Percentiles rank a stretch among this genome's conserved stretches.
phyloP scores from a whole-genome alignment of 2,113 vertebrate genomes.

The Coryphaenoides rupestris region DNA sequence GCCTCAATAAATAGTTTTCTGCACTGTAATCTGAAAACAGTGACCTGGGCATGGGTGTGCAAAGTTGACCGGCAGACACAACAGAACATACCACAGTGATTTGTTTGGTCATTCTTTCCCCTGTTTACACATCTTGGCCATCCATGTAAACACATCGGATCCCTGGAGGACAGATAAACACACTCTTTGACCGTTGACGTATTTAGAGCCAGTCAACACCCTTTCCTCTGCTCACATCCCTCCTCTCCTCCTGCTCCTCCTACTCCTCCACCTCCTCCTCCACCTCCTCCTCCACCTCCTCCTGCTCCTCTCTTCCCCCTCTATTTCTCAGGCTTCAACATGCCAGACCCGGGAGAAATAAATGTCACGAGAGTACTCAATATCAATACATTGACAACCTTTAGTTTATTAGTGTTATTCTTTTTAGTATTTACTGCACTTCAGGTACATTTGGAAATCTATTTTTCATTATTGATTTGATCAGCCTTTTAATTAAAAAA shows the following conservation, averaged over 20 bases:
- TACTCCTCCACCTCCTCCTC: neutral
- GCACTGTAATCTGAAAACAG: too few relatives aligned
- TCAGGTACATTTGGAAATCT: too few relatives aligned
- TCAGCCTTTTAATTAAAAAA: too few relatives aligned
- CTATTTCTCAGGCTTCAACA: too few relatives aligned
- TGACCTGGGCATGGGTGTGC: too few relatives aligned
- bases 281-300: conserved; percentile 7
- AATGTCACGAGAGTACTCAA: too few relatives aligned
- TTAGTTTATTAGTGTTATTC: too few relatives aligned
- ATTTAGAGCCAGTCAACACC: conserved; percentile 15
- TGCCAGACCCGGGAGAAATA: too few relatives aligned
- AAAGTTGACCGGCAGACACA: neutral
- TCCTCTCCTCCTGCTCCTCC: neutral
- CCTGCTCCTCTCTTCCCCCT: neutral
- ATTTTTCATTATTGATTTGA: too few relatives aligned
- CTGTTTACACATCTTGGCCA: conserved; percentile 43
- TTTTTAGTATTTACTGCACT: too few relatives aligned
- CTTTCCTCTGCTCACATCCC: neutral
- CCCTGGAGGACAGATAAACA: conserved; percentile 10
- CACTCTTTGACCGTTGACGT: neutral
- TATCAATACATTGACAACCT: too few relatives aligned
- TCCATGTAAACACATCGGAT: conserved; percentile 44
- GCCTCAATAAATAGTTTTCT: too few relatives aligned
- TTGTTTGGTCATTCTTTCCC: conserved; percentile 26
- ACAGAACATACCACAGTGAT: conserved; percentile 25